Evolutionary conservation across 2,797 vertebrate genomes (phyloP).

Genomic region (Odontamblyopus rebecca): DNA sequence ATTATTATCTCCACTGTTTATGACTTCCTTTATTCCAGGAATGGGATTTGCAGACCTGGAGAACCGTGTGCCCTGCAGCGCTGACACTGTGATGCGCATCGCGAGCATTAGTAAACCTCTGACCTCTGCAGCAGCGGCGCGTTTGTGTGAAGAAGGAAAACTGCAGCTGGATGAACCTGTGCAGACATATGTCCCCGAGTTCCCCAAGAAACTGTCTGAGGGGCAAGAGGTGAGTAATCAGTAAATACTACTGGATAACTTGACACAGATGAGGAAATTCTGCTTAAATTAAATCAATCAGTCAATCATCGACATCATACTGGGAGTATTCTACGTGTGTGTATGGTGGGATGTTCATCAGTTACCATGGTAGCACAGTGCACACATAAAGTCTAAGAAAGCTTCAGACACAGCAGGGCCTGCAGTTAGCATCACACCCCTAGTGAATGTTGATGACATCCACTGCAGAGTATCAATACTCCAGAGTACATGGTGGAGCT

Average conservation of each 20-base stretch:
- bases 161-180: slow-evolving; percentile 91
- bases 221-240: slow-evolving; percentile 84
- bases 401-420: too few species aligned
- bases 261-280: not conserved
- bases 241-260: not conserved
- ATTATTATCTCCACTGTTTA: not conserved
- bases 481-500: not conserved
- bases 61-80: slow-evolving; percentile 87
- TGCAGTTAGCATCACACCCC: too few species aligned
- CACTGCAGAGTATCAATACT: not conserved
- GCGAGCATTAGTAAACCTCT: slow-evolving; percentile 98
- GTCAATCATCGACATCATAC: not conserved
- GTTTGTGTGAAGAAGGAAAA: slow-evolving; percentile 89
- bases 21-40: slow-evolving; percentile 67
- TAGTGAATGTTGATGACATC: too few species aligned
- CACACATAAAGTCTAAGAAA: too few species aligned
- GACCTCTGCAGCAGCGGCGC: slow-evolving; percentile 88
- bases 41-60: slow-evolving; percentile 93
- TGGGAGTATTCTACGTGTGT: too few species aligned
- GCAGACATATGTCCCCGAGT: slow-evolving; percentile 94
- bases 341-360: too few species aligned
- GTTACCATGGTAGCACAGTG: too few species aligned
- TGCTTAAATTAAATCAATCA: not conserved
- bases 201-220: slow-evolving; percentile 91
- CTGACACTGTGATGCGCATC: slow-evolving; percentile 91